Base-by-base conservation (phyloP, 2,113 vertebrate species). In the Trematomus loennbergii region DNA sequence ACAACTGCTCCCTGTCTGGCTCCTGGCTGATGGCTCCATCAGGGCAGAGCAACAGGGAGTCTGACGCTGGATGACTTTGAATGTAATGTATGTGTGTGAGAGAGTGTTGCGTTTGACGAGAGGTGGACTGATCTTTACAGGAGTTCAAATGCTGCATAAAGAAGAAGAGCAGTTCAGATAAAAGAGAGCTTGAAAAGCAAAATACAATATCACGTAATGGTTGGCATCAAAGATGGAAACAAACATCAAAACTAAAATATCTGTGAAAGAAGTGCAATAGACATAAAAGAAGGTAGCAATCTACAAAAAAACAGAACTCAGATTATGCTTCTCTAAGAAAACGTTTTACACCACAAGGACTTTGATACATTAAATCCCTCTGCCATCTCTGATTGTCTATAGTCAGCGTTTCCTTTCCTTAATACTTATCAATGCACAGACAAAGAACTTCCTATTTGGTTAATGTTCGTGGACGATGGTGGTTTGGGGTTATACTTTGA, bases 1-100 rank as follows among this genome's bases (percentile, higher is more conserved):
- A 85, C 81, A 86, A 89, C 74, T 74, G 87, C 78, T 85, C 82
- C 76, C 82, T 68, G 87, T 91, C 85, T 85, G 86, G 79, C 62
- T 88, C 53, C 90, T 89, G 88, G 82, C 87, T 94, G 91, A 92
- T 88, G 82, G 80, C 91, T 85, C 88, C 92, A 93, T 95, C 94
- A 92, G 88, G 84, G 89, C 75, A 45, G 79, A 90, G 81, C 91
- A 83, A 88, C 81, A 77, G 94, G 93, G 88, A 87, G 89, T 70
- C 84, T 50, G 60, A 77, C n/a, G 58, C 84, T 57, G 77, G 57
- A 75, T 70, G 57, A 62, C 63, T 36, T 57, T 40, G 62, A 57
- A 46, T 20, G 82, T 65, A 8, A 40, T 46, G 75, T 64, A 68
- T 72, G 18, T 83, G 75, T 64, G 53, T 5, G 36, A 36, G 36